Evolutionary conservation across 2,888 invertebrate species (phyloP).

Genomic region (Choristoneura rosaceana): DNA sequence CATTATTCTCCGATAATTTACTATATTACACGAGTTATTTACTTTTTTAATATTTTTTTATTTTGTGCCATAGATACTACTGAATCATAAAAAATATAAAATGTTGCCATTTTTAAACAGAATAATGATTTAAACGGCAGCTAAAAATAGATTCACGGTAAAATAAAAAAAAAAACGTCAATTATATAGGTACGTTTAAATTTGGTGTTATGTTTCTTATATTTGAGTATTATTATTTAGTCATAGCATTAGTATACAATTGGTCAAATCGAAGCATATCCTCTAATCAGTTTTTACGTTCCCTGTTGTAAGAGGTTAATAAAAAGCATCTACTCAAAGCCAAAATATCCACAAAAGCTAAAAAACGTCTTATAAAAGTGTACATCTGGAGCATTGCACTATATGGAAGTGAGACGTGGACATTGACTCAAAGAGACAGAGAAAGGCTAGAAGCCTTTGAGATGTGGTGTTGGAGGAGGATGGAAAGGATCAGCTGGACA

Average conservation of each 20-base stretch:
- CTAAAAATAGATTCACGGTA: not conserved
- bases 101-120: not conserved
- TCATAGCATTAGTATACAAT: not conserved
- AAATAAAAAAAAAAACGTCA: constrained; percentile 9
- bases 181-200: constrained; percentile 4
- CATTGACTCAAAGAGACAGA: too few species aligned
- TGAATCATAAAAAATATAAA: not conserved
- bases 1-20: not conserved
- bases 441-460: too few species aligned
- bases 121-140: constrained; percentile 15
- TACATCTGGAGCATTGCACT: too few species aligned
- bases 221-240: not conserved
- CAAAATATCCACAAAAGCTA: too few species aligned
- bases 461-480: too few species aligned
- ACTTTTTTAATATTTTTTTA: not conserved
- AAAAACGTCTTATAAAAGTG: too few species aligned
- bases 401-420: too few species aligned
- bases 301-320: too few species aligned
- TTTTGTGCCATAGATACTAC: constrained; percentile 26
- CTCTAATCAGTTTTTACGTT: too few species aligned
- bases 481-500: too few species aligned
- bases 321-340: too few species aligned
- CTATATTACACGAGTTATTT: not conserved
- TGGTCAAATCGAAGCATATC: not conserved
- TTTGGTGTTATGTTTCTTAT: constrained; percentile 6